Percentiles rank a stretch among this genome's conserved stretches.
phyloP scores from a whole-genome alignment of 2,113 vertebrate species.

The Romanogobio albipinnatus region DNA sequence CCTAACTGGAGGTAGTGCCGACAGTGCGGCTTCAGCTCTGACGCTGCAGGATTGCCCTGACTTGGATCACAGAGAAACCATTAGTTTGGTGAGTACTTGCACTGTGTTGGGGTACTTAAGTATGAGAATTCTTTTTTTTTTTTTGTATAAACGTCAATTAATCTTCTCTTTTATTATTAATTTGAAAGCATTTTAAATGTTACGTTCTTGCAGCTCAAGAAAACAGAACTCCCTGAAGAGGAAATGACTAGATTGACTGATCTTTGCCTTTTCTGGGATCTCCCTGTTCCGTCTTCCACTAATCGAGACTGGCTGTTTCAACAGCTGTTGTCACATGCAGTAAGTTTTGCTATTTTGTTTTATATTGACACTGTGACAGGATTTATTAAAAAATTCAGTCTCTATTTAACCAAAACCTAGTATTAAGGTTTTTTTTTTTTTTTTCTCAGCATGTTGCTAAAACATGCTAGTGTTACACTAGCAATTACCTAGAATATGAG shows the following conservation, averaged over 20 bases:
- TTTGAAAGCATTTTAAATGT: not conserved
- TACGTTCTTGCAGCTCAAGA: not conserved
- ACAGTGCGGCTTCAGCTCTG: constrained; percentile 24
- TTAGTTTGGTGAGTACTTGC: constrained; percentile 16
- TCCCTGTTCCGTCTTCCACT: constrained; percentile 11
- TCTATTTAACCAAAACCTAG: not conserved
- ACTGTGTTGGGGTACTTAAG: not conserved
- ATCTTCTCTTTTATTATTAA: too few relatives aligned
- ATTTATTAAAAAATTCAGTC: not conserved
- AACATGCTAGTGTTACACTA: not conserved
- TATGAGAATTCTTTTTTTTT: not conserved
- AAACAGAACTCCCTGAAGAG: not conserved
- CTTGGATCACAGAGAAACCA: constrained; percentile 24
- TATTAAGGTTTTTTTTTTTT: too few relatives aligned
- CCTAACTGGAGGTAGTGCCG: not conserved
- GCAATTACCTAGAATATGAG: not conserved
- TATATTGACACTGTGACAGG: not conserved
- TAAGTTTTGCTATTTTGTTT: constrained; percentile 29
- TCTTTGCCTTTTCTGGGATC: constrained; percentile 39
- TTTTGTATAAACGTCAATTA: not conserved
- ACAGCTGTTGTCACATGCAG: constrained; percentile 33
- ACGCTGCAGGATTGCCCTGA: constrained; percentile 36
- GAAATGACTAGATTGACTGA: not conserved
- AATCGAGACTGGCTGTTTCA: constrained; percentile 41
- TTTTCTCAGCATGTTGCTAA: too few relatives aligned